A percentile compares a stretch with the other conserved stretches of the same genome.
These are phyloP conservation scores for Calidris pygmaea DNA, from an alignment of 2,113 vertebrate species.

Conservation along the genomic window DNA sequence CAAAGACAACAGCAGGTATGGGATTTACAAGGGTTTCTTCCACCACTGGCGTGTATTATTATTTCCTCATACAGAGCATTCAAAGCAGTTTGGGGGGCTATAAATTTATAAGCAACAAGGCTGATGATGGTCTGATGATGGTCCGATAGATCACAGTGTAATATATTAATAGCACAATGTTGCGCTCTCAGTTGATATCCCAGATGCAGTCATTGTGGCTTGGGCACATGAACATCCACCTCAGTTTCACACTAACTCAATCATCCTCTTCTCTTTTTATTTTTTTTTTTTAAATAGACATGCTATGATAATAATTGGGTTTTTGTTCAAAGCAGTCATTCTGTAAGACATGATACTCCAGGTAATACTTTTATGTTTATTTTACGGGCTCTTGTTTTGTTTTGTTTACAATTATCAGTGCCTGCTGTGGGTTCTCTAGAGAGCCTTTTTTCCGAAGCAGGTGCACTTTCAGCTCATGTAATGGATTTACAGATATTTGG, in stretches of 20 bases:
- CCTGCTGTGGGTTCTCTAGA: conserved; percentile 11
- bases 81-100: neutral
- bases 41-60: neutral
- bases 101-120: neutral
- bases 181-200: neutral
- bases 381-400: conserved; percentile 46
- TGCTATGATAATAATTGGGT: neutral
- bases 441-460: conserved; percentile 31
- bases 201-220: neutral
- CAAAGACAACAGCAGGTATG: neutral
- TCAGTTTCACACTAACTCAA: neutral
- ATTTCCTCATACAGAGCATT: neutral
- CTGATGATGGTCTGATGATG: no score
- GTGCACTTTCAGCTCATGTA: conserved; percentile 56
- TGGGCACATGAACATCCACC: neutral
- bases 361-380: conserved; percentile 56
- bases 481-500: conserved; percentile 68
- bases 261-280: neutral
- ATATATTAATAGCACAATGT: neutral
- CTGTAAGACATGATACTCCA: conserved; percentile 42
- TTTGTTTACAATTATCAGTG: conserved; percentile 61
- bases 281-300: neutral
- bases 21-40: neutral
- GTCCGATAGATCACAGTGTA: neutral
- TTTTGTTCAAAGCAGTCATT: conserved; percentile 33